A percentile compares a stretch with the other conserved stretches of the same genome.
Conservation (phyloP, 2,113 vertebrate species). For the Raja brachyura region DNA sequence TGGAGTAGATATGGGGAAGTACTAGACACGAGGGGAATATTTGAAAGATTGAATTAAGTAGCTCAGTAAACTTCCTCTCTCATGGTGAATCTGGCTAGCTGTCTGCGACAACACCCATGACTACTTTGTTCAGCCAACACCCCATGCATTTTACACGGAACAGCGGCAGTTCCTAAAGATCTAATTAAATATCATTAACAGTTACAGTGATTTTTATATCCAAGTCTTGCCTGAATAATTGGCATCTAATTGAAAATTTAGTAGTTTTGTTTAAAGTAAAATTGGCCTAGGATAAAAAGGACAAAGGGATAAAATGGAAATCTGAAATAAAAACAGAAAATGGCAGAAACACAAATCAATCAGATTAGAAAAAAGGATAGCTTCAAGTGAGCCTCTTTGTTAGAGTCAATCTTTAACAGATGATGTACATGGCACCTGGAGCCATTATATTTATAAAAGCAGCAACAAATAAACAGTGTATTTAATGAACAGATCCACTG, state of each 20-base stretch:
- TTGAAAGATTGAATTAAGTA: background rate
- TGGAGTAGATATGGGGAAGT: background rate
- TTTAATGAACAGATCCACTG: too few relatives aligned
- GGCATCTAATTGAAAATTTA: background rate
- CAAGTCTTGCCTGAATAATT: background rate
- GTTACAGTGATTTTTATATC: background rate
- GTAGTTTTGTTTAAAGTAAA: background rate
- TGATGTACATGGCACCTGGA: background rate
- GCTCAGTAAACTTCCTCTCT: conserved; percentile 1
- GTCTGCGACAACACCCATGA: background rate
- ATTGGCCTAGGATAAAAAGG: background rate
- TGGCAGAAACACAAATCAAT: background rate
- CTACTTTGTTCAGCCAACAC: background rate
- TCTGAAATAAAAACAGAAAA: background rate
- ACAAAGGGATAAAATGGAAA: background rate
- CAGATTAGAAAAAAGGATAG: background rate
- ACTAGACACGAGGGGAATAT: background rate
- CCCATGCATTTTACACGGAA: background rate
- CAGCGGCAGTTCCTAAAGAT: background rate
- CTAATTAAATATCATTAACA: conserved; percentile 4
- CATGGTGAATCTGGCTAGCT: background rate
- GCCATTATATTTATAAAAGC: background rate
- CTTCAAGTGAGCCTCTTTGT: background rate
- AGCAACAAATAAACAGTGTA: background rate
- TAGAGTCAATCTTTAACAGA: background rate